Percentiles rank a stretch among this genome's conserved stretches.
Conservation (phyloP, 2,113 vertebrate genomes). For the Chionodraco myersi region DNA sequence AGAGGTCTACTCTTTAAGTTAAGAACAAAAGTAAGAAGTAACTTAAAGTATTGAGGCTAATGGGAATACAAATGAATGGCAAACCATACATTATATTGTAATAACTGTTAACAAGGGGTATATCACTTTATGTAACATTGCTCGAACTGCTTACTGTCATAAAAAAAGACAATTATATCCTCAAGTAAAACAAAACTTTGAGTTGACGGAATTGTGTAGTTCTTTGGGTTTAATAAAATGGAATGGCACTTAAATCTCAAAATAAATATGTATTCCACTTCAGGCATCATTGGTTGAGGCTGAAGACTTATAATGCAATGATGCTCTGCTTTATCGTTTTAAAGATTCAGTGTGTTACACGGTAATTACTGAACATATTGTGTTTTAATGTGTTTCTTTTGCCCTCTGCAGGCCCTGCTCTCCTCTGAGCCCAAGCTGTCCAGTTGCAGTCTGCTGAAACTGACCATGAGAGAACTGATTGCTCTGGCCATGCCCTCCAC, state of each 20-base stretch:
- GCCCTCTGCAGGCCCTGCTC: slow-evolving; percentile 87
- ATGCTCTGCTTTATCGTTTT: no score
- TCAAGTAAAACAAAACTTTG: neutral
- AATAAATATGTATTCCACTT: no score
- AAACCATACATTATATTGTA: neutral
- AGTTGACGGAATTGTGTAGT: neutral
- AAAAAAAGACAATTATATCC: no score
- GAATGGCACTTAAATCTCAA: neutral
- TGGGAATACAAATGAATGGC: no score
- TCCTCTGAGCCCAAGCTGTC: slow-evolving; percentile 94
- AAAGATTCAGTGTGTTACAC: no score
- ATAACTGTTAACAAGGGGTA: neutral
- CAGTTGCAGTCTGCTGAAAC: slow-evolving; percentile 90
- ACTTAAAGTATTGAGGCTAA: no score
- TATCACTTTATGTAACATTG: neutral
- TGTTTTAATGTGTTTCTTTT: neutral
- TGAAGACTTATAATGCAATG: neutral
- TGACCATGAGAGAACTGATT: slow-evolving; percentile 92
- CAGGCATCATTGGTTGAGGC: no score
- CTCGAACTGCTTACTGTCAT: neutral
- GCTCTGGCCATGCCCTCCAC: slow-evolving; percentile 84
- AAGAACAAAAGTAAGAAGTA: neutral
- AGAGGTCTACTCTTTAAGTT: neutral
- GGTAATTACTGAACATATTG: neutral
- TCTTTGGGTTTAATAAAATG: neutral